Percentiles rank a stretch among this genome's conserved stretches.
Evolutionary conservation across 2,113 vertebrate species (phyloP).

Genomic region (Pseudopodoces humilis): DNA sequence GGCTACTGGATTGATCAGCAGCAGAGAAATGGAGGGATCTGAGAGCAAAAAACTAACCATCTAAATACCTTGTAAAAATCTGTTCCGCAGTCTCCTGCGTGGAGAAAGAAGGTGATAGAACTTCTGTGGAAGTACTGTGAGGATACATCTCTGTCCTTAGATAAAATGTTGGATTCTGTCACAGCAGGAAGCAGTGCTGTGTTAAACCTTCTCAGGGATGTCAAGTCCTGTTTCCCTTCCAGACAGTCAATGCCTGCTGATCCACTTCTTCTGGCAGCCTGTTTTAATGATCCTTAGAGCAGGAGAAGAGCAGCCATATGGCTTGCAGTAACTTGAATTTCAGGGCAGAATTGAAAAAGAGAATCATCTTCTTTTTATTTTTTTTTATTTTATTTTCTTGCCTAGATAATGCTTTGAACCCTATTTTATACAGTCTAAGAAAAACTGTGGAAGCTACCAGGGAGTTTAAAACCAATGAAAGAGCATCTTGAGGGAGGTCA

Average conservation of each 20-base stretch:
- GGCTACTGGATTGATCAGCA: not conserved
- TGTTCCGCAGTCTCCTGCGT: not conserved
- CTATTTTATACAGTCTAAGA: not conserved
- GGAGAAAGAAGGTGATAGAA: not conserved
- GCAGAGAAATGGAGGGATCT: not conserved
- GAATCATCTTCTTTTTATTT: not conserved
- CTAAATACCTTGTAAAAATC: not conserved
- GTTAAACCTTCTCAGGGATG: not conserved
- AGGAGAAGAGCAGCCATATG: not conserved
- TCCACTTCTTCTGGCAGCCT: not conserved
- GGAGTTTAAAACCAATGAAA: not conserved
- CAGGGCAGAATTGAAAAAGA: not conserved
- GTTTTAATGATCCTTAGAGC: not conserved
- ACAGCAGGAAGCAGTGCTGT: not conserved
- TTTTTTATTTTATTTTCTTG: not conserved
- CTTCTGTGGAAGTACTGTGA: not conserved
- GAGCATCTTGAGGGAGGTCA: not conserved
- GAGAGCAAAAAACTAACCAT: not conserved
- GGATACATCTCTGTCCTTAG: not conserved
- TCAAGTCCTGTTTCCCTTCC: not conserved
- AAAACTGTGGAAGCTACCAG: not conserved
- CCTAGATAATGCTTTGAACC: not conserved
- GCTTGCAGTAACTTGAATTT: not conserved
- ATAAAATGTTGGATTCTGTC: not conserved
- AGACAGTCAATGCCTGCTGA: not conserved